These are phyloP conservation scores for Muntiacus reevesi DNA, from an alignment of 2,113 vertebrate genomes.

Conservation along the genomic window DNA sequence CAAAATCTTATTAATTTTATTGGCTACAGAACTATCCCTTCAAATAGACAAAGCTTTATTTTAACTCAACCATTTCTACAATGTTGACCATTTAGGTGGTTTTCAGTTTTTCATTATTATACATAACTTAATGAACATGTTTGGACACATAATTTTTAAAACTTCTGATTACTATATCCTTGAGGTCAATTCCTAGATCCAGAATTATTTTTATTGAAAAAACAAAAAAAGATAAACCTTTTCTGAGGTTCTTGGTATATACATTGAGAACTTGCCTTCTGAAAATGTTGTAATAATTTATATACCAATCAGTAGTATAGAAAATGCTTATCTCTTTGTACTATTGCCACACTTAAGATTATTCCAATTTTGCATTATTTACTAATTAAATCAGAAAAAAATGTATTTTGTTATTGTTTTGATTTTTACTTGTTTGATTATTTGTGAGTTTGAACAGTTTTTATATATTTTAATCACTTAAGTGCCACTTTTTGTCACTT, in stretches of 20 bases:
- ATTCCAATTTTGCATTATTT: slow-evolving; percentile 8
- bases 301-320: neutral
- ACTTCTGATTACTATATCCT: neutral
- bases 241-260: neutral
- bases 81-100: neutral
- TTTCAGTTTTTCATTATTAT: neutral
- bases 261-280: neutral
- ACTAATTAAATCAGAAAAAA: neutral
- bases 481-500: neutral
- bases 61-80: neutral
- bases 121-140: neutral
- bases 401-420: neutral
- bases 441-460: neutral
- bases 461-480: neutral
- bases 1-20: slow-evolving; percentile 22
- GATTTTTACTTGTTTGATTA: neutral
- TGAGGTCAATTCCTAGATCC: neutral
- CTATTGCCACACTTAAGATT: neutral
- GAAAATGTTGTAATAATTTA: neutral
- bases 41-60: neutral
- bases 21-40: neutral
- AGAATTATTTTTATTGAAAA: slow-evolving; percentile 30
- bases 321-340: neutral
- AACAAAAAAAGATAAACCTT: neutral
- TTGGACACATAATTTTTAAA: neutral